Base-by-base conservation (phyloP, 2,113 vertebrate species). In the Dissostichus mawsoni region DNA sequence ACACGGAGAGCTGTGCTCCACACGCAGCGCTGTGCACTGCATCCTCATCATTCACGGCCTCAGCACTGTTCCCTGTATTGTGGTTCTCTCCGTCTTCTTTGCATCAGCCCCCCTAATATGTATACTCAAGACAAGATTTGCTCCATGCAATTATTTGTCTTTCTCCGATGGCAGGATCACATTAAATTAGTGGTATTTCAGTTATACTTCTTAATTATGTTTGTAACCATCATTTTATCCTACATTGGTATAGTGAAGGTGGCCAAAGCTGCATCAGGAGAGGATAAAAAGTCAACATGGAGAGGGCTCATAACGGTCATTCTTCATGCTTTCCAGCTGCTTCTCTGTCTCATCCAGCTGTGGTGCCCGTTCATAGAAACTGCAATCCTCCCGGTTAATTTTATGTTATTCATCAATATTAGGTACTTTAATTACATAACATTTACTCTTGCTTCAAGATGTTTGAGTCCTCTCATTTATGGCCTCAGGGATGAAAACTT, bases 381-480 rank as follows among this genome's bases (percentile, higher is more conserved):
- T 52, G 82, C 62, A 25, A 44, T 92, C 0, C 11, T 83, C 33
- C 6, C 73, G 2, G 66, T 47, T 68, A 0, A 85, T 71, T 11
- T 78, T 0, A 36, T 9, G 10, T 14, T 77, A 20, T 89, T 1
- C 5, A 16, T 17, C 18, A 5, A 71, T 36, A 0, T 89, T 5
- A 86, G 81, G 29, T 89, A 74, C 29, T 72, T 75, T 33, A 77
- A 87, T 3, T 93, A 85, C 9, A 52, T 92, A 2, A 12, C 12
- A 0, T 92, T 92, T 57, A 7, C 0, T 76, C 53, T 88, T 44
- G 12, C 25, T 41, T 71, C 88, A 18, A 74, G 74, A 64, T 92
- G 87, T 65, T 23, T 92, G 20, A 88, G 86, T 69, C 88, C 90
- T 76, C 88, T 93, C 8, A 79, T 93, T 65, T 92, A 93, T 62